phyloP scores from a whole-genome alignment of 2,797 vertebrate genomes.

The Psittacula echo region DNA sequence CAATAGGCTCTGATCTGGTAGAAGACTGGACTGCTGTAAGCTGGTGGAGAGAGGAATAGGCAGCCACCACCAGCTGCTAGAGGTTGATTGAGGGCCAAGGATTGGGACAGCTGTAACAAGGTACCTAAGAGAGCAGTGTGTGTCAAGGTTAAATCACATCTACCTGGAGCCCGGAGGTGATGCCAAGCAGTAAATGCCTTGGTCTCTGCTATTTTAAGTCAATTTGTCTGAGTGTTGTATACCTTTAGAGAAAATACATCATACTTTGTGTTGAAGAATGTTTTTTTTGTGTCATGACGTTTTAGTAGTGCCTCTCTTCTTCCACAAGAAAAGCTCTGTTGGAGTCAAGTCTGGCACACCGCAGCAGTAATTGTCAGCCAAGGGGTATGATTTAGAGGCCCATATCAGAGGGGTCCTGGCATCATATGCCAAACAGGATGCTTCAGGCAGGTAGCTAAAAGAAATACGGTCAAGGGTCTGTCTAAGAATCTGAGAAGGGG shows the following conservation, averaged over 20 bases:
- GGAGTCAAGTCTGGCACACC: not conserved
- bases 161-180: not conserved
- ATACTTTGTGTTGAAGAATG: conserved; percentile 10
- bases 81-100: not conserved
- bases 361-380: not conserved
- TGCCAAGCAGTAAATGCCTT: not conserved
- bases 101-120: not conserved
- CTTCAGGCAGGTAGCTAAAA: not conserved
- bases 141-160: not conserved
- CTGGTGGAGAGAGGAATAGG: not conserved
- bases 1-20: not conserved
- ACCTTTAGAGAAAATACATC: conserved; percentile 27
- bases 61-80: not conserved
- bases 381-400: conserved; percentile 5
- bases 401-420: not conserved
- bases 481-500: not conserved
- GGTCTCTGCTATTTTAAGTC: not conserved
- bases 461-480: not conserved
- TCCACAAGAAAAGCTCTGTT: not conserved
- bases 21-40: not conserved
- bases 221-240: not conserved
- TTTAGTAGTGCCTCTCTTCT: not conserved
- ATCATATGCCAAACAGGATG: not conserved
- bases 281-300: not conserved
- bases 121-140: not conserved